Percentiles rank a stretch among this genome's conserved stretches.
These are phyloP conservation scores for Vireo griseus DNA, from an alignment of 2,797 vertebrate species.

Conservation along the genomic window DNA sequence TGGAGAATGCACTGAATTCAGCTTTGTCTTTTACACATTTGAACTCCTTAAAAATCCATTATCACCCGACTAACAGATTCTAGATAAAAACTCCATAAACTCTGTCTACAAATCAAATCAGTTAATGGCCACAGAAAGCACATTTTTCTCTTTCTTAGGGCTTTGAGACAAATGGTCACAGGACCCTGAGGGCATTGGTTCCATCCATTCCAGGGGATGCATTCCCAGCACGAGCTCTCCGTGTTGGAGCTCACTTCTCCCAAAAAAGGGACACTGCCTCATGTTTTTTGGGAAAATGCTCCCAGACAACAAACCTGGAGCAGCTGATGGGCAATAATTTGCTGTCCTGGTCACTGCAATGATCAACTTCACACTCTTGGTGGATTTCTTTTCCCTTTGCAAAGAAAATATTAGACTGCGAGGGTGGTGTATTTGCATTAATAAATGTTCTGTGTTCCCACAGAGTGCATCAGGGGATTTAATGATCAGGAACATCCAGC, in stretches of 20 bases:
- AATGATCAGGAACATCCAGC: conserved; percentile 94
- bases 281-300: neutral
- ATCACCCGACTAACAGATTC: neutral
- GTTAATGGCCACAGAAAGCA: neutral
- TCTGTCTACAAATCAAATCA: neutral
- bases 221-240: rapidly evolving
- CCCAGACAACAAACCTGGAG: rapidly evolving
- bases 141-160: neutral
- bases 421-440: neutral
- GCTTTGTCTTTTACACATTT: neutral
- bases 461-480: conserved; percentile 90
- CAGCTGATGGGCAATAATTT: neutral
- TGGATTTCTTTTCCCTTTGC: neutral
- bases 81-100: neutral
- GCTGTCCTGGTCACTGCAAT: neutral
- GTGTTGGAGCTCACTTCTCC: neutral
- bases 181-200: neutral
- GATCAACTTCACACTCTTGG: rapidly evolving
- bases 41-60: neutral
- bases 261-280: rapidly evolving
- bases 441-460: neutral
- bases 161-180: neutral
- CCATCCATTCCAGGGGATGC: neutral
- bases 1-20: neutral
- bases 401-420: neutral